Conservation (phyloP, 2,888 invertebrate genomes). For the Rhogogaster chlorosoma region DNA sequence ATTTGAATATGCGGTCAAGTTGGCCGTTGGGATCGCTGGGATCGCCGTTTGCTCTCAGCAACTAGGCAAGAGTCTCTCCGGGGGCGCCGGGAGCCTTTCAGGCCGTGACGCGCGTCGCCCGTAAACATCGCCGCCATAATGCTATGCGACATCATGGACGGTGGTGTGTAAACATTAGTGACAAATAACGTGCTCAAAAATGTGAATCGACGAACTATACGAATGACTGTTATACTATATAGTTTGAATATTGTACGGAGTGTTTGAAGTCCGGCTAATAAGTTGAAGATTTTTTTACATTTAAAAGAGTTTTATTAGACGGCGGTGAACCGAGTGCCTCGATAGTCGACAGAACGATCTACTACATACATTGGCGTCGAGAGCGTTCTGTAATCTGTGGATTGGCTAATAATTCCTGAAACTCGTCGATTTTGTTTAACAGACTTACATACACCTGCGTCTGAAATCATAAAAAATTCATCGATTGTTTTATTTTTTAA, state of each 20-base stretch:
- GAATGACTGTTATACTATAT: neutral
- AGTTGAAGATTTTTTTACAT: neutral
- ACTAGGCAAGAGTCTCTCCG: neutral
- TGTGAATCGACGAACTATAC: slow-evolving; percentile 4
- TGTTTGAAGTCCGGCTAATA: neutral
- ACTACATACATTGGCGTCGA: slow-evolving; percentile 28
- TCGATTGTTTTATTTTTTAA: neutral
- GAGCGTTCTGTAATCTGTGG: neutral
- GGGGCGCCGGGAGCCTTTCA: neutral
- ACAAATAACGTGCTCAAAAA: slow-evolving; percentile 41
- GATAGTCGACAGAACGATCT: slow-evolving; percentile 18
- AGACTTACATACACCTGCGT: neutral
- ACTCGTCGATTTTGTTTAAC: neutral
- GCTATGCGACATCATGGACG: slow-evolving; percentile 61
- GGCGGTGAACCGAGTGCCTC: slow-evolving; percentile 29
- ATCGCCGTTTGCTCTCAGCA: neutral
- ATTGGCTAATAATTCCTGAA: neutral
- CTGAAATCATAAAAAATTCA: neutral
- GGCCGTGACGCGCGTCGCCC: slow-evolving; percentile 53
- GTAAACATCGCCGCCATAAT: slow-evolving; percentile 64
- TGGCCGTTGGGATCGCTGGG: slow-evolving; percentile 13
- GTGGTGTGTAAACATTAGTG: slow-evolving; percentile 60
- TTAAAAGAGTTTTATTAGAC: neutral
- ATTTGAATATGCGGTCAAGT: neutral
- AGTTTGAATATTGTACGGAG: neutral